Evolutionary conservation across 2,113 vertebrate genomes (phyloP).

Genomic region (pig (Sus scrofa)): T2T-Sscrofa CM000816.6:28423001-28423500

Average conservation of each 20-base stretch:
- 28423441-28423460: not conserved
- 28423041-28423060: constrained; percentile 85
- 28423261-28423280: constrained; percentile 26
- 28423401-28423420: constrained; percentile 11
- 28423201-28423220: not conserved
- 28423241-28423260: not conserved
- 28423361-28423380: not conserved
- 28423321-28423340: not conserved
- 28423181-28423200: not conserved
- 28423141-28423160: constrained; percentile 71
- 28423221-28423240: not conserved
- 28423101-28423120: constrained; percentile 80
- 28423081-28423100: constrained; percentile 87
- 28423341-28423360: constrained; percentile 17
- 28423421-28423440: not conserved
- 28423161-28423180: constrained; percentile 52
- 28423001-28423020: constrained; percentile 69
- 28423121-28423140: constrained; percentile 69
- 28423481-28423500: not conserved
- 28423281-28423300: not conserved
- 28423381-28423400: not conserved
- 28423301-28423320: constrained; percentile 10
- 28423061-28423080: constrained; percentile 87
- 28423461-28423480: not conserved
- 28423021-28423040: constrained; percentile 84